Evolutionary conservation across 2,888 invertebrate species (phyloP), one percentile per base, ranked within the genome.

Genomic region (Mythimna impura): DNA sequence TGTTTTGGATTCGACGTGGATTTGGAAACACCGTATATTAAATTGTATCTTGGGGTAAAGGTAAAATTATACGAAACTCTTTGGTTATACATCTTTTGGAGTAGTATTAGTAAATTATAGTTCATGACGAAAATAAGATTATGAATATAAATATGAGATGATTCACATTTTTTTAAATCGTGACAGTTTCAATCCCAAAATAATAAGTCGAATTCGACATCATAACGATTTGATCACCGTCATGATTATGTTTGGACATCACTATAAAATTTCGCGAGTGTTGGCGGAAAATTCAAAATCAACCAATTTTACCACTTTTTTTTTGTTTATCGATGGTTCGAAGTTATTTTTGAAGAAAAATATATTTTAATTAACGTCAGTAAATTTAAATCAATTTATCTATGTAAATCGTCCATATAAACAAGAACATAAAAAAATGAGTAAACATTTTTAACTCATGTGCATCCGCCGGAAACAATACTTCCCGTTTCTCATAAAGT

Each of bases 231-330:
- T 20, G 5, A 47, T 12, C 47, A 30, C 3, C n/a, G 0, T 14
- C 0, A 30, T 12, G 20, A 47, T 30, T 22, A 25, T 12, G 25
- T n/a, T 61, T 64, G 12, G 8, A 36, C 83, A 75, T n/a, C 84
- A 82, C 80, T 84, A 76, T 9, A 7, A 3, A 2, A 14, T 57
- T 52, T 67, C 57, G 5, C 0, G 0, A 30, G 3, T 54, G 9
- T 25, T 66, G 64, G 84, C 82, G 80, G 73, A 52, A 73, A 76
- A 73, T 82, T 84, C 68, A 70, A 84, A 83, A 62, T 40, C 10
- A 2, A 1, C 1, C 20, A 52, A 34, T 1, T n/a, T 20, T 12
- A 43, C 30, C 0, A 17, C 36, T n/a, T 43, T 54, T 9, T 25
- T 50, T 8, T 22, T 20, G 1, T 0, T 3, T 30, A 22, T 36